Evolutionary conservation across 2,888 invertebrate genomes (phyloP).

Genomic region (Lithophane semibrunnea): DNA sequence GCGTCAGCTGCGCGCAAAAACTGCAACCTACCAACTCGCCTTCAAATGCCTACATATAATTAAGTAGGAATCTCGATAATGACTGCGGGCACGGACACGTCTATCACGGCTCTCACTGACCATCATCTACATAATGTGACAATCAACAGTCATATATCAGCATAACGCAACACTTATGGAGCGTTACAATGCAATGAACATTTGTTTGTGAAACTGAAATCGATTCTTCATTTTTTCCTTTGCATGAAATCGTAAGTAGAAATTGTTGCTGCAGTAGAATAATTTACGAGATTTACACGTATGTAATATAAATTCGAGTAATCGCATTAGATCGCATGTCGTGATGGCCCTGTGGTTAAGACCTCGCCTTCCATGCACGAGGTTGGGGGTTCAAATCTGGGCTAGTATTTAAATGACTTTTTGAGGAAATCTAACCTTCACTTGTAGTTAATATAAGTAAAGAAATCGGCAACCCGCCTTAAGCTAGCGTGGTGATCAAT

Average conservation of each 20-base stretch:
- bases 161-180: conserved; percentile 68
- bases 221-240: conserved; percentile 40
- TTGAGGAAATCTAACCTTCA: background rate
- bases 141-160: conserved; percentile 66
- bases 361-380: no score
- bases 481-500: background rate
- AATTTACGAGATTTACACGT: conserved; percentile 20
- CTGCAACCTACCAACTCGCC: conserved; percentile 43
- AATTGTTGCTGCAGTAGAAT: conserved; percentile 29
- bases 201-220: conserved; percentile 60
- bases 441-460: background rate
- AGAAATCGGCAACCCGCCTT: background rate
- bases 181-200: conserved; percentile 62
- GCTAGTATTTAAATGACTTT: no score
- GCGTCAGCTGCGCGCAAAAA: conserved; percentile 15
- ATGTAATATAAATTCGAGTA: conserved; percentile 12
- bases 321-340: background rate
- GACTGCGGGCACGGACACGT: conserved; percentile 63
- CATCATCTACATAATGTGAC: conserved; percentile 72
- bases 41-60: conserved; percentile 65
- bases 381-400: no score
- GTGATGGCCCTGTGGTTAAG: background rate
- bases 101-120: conserved; percentile 67
- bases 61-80: conserved; percentile 68
- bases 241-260: conserved; percentile 60